A percentile compares a stretch with the other conserved stretches of the same genome.
phyloP scores from a whole-genome alignment of 2,888 invertebrate species.

The Lymantria monacha region DNA sequence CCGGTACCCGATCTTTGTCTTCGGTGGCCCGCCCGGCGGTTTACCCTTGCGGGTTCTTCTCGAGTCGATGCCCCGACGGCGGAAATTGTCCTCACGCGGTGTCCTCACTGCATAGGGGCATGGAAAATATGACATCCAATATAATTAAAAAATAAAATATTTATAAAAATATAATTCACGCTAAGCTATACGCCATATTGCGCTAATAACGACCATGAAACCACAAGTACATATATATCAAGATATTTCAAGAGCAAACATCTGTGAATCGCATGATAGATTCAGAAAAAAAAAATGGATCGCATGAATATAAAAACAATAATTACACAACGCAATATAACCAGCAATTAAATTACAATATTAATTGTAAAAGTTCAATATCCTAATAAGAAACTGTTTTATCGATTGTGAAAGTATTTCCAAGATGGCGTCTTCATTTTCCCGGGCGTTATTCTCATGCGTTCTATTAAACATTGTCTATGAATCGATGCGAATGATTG shows the following conservation, averaged over 20 bases:
- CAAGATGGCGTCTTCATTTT: conserved; percentile 33
- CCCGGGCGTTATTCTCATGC: conserved; percentile 42
- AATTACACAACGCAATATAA: conserved; percentile 15
- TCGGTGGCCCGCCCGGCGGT: too few relatives aligned
- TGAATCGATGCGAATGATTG: conserved; percentile 12
- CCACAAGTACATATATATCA: background rate
- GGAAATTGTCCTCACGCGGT: too few relatives aligned
- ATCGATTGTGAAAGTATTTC: conserved; percentile 43
- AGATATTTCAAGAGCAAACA: background rate
- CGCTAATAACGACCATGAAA: background rate
- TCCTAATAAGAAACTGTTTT: conserved; percentile 22
- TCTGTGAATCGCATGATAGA: conserved; percentile 17
- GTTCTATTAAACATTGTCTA: conserved; percentile 24
- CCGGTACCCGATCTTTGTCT: too few relatives aligned
- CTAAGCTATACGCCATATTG: background rate
- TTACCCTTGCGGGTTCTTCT: too few relatives aligned
- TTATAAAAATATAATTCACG: too few relatives aligned
- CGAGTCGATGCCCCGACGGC: too few relatives aligned
- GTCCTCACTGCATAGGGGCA: too few relatives aligned
- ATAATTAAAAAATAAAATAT: too few relatives aligned
- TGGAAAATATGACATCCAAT: too few relatives aligned
- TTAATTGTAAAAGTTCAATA: conserved; percentile 20
- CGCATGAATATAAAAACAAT: conserved; percentile 14
- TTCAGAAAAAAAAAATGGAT: conserved; percentile 7
- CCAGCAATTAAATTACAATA: conserved; percentile 18